Base-by-base conservation (phyloP, 2,797 vertebrate species). In the Rhabdophis nuchalis region DNA sequence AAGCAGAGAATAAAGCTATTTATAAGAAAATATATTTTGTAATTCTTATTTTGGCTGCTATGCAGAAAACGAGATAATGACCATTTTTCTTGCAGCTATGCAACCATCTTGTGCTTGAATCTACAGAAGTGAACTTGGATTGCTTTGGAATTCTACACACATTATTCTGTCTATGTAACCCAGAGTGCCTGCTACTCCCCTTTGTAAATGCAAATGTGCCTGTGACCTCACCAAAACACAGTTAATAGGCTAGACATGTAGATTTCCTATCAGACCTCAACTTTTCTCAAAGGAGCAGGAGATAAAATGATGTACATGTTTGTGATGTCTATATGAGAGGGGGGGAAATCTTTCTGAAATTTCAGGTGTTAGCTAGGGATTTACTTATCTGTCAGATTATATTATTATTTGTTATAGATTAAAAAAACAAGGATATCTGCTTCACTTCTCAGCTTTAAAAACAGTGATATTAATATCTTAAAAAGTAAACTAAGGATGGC, bases 191-290 rank as follows among this genome's bases (percentile, higher is more conserved):
- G 50, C 32, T 32, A 54, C 53, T 36, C 64, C n/a, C 23, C 32
- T 91, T 91, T 91, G 52, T 41, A 91, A 41, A 54, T 54, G 50
- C 85, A 91, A 91, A 91, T 91, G n/a, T 36, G 52, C 4, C 50
- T 87, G 29, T 68, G 58, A 86, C 13, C n/a, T 91, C 54, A 41
- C 85, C 12, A 27, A 87, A 64, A 87, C 29, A 41, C 4, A 68
- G 90, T 68, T 90, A 85, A 91, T 86, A 64, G 85, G 85, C 52
- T 32, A 91, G 58, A 53, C 50, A 41, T 91, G 58, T 86, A 54
- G 25, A 12, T 32, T 87, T 46, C 53, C 36, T 87, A 85, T 41
- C 36, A 58, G 89, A 6, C 46, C 85, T 61, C n/a, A 85, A 53
- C 57, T 87, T 68, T 64, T 91, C 23, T 64, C 50, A 86, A 12